Evolutionary conservation across 2,888 invertebrate species (phyloP).

Genomic region (Eulithis prunata): DNA sequence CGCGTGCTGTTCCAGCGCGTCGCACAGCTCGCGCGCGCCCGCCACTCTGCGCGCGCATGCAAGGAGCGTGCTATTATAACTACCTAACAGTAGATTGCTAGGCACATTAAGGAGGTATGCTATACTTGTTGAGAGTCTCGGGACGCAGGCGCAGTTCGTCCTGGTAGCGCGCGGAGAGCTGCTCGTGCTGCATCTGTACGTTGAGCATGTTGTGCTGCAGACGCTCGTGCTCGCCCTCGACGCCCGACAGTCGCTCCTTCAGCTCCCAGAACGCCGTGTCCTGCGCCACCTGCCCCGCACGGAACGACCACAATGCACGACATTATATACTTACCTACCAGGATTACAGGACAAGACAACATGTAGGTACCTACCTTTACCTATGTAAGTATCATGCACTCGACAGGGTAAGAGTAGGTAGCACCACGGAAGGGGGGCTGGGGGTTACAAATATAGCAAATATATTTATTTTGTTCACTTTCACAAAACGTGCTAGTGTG

Average conservation of each 20-base stretch:
- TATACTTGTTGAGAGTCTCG: conserved; percentile 68
- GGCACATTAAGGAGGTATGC: too few relatives aligned
- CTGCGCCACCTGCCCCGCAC: conserved; percentile 64
- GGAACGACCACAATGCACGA: too few relatives aligned
- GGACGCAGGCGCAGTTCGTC: conserved; percentile 69
- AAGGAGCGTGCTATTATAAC: neutral
- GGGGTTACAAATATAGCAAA: too few relatives aligned
- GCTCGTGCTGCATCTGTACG: conserved; percentile 74
- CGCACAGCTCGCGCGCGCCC: conserved; percentile 65
- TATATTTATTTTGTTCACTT: too few relatives aligned
- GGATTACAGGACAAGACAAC: too few relatives aligned
- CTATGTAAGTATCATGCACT: too few relatives aligned
- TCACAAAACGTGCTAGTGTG: too few relatives aligned
- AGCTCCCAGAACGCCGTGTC: conserved; percentile 75
- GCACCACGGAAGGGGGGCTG: too few relatives aligned
- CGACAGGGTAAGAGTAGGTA: too few relatives aligned
- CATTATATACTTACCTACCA: too few relatives aligned
- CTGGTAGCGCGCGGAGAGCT: conserved; percentile 67
- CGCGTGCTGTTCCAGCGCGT: conserved; percentile 61
- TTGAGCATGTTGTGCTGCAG: conserved; percentile 76
- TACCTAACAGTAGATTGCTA: too few relatives aligned
- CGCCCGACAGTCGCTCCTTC: conserved; percentile 64
- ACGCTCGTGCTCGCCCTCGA: conserved; percentile 66
- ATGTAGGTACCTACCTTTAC: too few relatives aligned
- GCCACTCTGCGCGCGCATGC: conserved; percentile 35